Conservation (phyloP, 2,797 vertebrate genomes). For the Artibeus lituratus region DNA sequence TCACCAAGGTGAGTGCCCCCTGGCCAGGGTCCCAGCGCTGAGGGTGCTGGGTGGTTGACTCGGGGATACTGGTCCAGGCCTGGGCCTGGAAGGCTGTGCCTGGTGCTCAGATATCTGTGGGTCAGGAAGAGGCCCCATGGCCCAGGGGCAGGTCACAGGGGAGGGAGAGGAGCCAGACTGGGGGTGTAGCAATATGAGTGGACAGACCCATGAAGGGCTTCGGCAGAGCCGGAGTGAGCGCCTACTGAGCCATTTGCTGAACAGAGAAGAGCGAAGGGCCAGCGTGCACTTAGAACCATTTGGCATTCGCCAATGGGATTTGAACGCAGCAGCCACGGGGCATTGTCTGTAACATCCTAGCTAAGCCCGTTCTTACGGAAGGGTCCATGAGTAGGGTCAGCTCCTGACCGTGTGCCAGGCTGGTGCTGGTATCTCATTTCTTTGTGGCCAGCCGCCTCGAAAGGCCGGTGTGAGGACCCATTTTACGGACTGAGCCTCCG, state of each 20-base stretch:
- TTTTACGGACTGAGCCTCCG: not conserved
- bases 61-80: not conserved
- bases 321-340: not conserved
- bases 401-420: not conserved
- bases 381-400: no score
- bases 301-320: not conserved
- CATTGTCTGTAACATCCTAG: not conserved
- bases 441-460: not conserved
- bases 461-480: rapidly evolving
- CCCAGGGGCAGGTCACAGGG: not conserved
- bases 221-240: not conserved
- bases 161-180: not conserved
- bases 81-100: not conserved
- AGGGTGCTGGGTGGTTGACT: not conserved
- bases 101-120: not conserved
- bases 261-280: not conserved
- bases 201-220: not conserved
- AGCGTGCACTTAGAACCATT: not conserved
- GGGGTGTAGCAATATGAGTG: not conserved
- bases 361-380: rapidly evolving
- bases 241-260: not conserved
- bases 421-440: not conserved
- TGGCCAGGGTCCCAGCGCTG: not conserved
- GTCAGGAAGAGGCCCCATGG: not conserved
- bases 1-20: constrained; percentile 63